Conservation (phyloP, 2,797 vertebrate species). For the Helostoma temminkii region DNA sequence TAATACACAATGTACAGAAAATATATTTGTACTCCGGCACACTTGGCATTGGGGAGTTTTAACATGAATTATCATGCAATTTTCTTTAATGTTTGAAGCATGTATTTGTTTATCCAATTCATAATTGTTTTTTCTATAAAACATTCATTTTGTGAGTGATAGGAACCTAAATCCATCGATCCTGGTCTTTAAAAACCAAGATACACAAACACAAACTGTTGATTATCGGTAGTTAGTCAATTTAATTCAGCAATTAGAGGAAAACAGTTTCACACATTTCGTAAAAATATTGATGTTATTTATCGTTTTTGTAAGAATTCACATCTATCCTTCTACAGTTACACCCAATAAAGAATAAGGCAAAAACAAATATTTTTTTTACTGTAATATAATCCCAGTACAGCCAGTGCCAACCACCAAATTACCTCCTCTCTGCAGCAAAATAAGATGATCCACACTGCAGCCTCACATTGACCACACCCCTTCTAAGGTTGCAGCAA, state of each 20-base stretch:
- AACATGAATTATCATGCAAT: background rate
- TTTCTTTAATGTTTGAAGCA: background rate
- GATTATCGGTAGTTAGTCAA: too few species aligned
- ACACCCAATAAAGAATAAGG: too few species aligned
- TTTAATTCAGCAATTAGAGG: background rate
- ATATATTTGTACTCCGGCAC: background rate
- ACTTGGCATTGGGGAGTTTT: background rate
- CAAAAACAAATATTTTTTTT: too few species aligned
- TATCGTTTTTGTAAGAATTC: too few species aligned
- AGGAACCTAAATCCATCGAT: background rate
- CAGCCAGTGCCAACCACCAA: background rate
- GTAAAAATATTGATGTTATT: background rate
- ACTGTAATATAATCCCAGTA: background rate
- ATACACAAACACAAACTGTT: background rate
- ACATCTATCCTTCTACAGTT: too few species aligned
- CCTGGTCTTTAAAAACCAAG: background rate
- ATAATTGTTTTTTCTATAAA: background rate
- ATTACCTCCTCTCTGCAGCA: slow-evolving; percentile 49
- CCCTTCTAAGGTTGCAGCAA: slow-evolving; percentile 80
- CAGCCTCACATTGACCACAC: slow-evolving; percentile 71
- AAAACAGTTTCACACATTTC: background rate
- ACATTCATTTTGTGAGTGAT: background rate
- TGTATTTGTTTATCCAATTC: background rate
- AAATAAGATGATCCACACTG: slow-evolving; percentile 45
- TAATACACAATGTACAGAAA: background rate